These are phyloP conservation scores for Rhopalosiphum nymphaeae DNA, from an alignment of 2,888 invertebrate species.

Conservation along the genomic window DNA sequence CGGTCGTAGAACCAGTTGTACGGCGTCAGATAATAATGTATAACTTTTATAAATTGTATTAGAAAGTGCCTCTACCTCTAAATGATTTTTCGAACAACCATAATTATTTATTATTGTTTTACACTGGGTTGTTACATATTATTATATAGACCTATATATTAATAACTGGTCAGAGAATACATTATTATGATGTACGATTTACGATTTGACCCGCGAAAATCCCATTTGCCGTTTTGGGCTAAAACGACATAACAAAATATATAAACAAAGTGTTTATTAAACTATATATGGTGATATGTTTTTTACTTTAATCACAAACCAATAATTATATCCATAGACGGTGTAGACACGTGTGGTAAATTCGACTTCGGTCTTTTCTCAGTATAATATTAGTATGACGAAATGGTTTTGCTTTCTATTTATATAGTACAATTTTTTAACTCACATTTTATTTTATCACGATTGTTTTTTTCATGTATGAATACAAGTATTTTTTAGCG, in stretches of 20 bases:
- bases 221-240: neutral
- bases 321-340: neutral
- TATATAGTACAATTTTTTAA: neutral
- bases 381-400: neutral
- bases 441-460: neutral
- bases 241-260: neutral
- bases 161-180: neutral
- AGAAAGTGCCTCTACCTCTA: neutral
- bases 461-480: neutral
- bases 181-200: neutral
- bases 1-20: neutral
- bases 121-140: neutral
- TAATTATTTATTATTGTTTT: neutral
- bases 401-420: neutral
- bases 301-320: neutral
- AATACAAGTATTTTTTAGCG: neutral
- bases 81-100: neutral
- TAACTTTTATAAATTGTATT: neutral
- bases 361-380: neutral
- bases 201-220: neutral
- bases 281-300: neutral
- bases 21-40: neutral
- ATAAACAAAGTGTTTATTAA: neutral
- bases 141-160: neutral
- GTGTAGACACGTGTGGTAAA: neutral